These are phyloP conservation scores for Ectemnius lituratus DNA, from an alignment of 2,888 invertebrate genomes.

Conservation along the genomic window DNA sequence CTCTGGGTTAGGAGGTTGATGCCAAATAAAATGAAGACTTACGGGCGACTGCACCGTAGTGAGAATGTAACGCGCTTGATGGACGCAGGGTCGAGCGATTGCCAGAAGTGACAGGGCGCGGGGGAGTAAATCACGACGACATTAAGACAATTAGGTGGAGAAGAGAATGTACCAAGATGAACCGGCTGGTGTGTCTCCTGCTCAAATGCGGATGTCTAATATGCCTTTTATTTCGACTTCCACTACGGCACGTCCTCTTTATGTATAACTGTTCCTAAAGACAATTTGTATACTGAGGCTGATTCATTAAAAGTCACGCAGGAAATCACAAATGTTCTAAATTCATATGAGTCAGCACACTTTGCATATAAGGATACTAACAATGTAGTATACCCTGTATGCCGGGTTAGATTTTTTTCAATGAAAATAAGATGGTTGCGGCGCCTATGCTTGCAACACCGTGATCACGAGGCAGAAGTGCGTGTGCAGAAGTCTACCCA, in stretches of 20 bases:
- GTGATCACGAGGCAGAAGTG: slow-evolving; percentile 8
- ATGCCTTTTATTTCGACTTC: slow-evolving; percentile 48
- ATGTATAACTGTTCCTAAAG: too few relatives aligned
- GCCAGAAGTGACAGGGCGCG: slow-evolving; percentile 49
- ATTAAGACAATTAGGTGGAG: slow-evolving; percentile 67
- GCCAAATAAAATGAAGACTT: slow-evolving; percentile 53
- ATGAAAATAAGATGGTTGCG: slow-evolving; percentile 23
- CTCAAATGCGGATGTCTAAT: slow-evolving; percentile 43
- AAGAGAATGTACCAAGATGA: slow-evolving; percentile 36
- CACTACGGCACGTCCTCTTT: too few relatives aligned
- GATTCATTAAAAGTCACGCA: too few relatives aligned
- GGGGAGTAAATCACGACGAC: slow-evolving; percentile 67
- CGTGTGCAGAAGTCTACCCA: slow-evolving; percentile 32
- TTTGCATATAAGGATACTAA: too few relatives aligned
- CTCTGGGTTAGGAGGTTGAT: slow-evolving; percentile 57
- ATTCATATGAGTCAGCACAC: too few relatives aligned
- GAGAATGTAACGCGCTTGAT: slow-evolving; percentile 29
- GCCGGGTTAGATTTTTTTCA: too few relatives aligned
- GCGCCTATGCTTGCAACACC: slow-evolving; percentile 31
- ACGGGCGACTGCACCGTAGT: slow-evolving; percentile 30
- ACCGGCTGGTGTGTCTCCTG: slow-evolving; percentile 39
- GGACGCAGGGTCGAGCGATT: slow-evolving; percentile 41
- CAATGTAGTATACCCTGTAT: too few relatives aligned
- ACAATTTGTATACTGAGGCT: too few relatives aligned
- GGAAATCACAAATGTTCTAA: too few relatives aligned